Evolutionary conservation across 2,113 vertebrate genomes (phyloP), one percentile per base, ranked within the genome.

Genomic region (Trematomus loennbergii): DNA sequence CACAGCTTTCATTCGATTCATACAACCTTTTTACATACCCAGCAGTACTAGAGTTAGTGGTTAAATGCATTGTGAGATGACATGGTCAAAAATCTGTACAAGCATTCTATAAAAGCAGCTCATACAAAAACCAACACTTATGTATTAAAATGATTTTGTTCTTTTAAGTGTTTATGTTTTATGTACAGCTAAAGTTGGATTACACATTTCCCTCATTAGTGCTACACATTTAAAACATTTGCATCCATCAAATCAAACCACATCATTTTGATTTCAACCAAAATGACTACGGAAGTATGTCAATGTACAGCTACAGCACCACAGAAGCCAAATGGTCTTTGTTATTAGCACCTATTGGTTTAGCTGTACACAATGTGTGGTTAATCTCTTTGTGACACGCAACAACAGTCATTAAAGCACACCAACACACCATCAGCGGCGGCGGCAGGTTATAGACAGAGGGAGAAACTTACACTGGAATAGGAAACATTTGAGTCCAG

Each of bases 401-500:
- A 85, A 88, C 84, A 88, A 72, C 87, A 72, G 89, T 87, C 75
- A 64, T 71, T 72, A 90, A 87, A 82, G 86, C 84, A 90, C 81
- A 92, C 71, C 87, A 91, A 90, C 88, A 87, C 88, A 91, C 25
- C 86, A 80, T 84, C 79, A 73, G 78, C 87, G 83, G 86, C 87
- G 84, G 84, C 87, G 85, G 88, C 88, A 62, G 86, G 84, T 89
- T 87, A 93, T 36, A 92, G 90, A 89, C 91, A 93, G 68, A 94
- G 81, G 75, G 91, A 95, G 82, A 91, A 87, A 95, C 97, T 97
- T 96, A 99, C 98, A 97, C 98, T 98, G 95, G 97, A 97, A 96
- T 96, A 98, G 94, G 97, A 96, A 91, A 97, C 95, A 89, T 97
- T 97, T 93, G 98, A 97, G 94, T 99, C 98, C 95, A 98, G 94